A percentile compares a stretch with the other conserved stretches of the same genome.
Conservation (phyloP, 2,888 invertebrate genomes). For the Polymixis flavicincta region DNA sequence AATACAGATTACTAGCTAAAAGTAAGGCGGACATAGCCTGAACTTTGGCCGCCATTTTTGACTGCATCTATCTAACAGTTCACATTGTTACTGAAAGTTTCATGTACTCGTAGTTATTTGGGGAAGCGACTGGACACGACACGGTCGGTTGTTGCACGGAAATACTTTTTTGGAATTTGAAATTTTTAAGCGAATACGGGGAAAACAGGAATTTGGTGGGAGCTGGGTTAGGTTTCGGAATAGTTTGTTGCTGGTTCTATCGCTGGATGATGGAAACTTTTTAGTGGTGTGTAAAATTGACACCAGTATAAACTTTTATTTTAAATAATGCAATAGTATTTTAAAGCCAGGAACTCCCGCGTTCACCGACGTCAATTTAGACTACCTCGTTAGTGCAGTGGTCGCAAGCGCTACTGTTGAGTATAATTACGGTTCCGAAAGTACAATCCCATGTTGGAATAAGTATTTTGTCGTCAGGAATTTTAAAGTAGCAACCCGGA, state of each 20-base stretch:
- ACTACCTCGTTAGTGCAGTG: neutral
- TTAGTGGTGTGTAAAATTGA: constrained; percentile 10
- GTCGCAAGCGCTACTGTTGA: too few species aligned
- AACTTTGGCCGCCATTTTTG: constrained; percentile 55
- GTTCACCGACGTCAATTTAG: neutral
- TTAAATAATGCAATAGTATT: neutral
- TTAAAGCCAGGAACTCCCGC: too few species aligned
- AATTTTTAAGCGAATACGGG: constrained; percentile 41
- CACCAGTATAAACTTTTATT: neutral
- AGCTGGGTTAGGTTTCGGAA: constrained; percentile 6
- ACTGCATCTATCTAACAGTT: constrained; percentile 39
- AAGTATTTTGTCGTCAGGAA: neutral
- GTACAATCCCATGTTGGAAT: neutral
- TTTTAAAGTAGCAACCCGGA: neutral
- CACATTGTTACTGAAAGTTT: constrained; percentile 50
- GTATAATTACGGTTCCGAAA: neutral
- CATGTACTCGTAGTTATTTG: constrained; percentile 37
- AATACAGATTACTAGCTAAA: constrained; percentile 41
- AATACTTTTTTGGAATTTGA: constrained; percentile 48
- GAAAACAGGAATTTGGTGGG: constrained; percentile 26
- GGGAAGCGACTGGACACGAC: constrained; percentile 33
- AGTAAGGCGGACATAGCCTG: constrained; percentile 22
- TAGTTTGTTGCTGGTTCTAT: constrained; percentile 8
- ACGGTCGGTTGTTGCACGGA: constrained; percentile 24
- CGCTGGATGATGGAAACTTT: constrained; percentile 1